Conservation (phyloP, 2,888 invertebrate species). For the Adelognathus sp. region DNA sequence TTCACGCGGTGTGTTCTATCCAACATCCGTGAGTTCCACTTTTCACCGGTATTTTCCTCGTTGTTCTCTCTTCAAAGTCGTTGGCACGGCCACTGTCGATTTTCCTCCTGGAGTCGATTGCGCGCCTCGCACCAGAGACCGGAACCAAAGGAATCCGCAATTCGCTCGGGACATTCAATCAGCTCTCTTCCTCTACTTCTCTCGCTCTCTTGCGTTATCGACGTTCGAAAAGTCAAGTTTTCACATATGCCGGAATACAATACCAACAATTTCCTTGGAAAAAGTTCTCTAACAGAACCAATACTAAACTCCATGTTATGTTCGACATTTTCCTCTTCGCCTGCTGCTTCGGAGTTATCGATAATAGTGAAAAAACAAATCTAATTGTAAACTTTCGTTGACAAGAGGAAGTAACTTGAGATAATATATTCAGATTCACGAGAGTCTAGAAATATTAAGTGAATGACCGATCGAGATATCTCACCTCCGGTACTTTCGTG, state of each 20-base stretch:
- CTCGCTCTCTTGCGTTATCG: conserved; percentile 24
- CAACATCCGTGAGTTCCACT: background rate
- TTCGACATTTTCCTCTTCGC: background rate
- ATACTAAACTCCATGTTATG: conserved; percentile 25
- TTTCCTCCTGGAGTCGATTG: conserved; percentile 40
- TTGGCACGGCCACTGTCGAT: conserved; percentile 43
- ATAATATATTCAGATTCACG: conserved; percentile 16
- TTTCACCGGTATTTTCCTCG: conserved; percentile 21
- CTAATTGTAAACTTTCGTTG: conserved; percentile 1
- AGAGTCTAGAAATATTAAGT: background rate
- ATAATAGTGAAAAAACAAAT: conserved; percentile 9
- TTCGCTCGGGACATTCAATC: conserved; percentile 38
- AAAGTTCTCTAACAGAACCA: conserved; percentile 47
- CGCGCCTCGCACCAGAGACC: background rate
- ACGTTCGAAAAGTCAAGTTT: conserved; percentile 47
- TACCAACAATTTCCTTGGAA: conserved; percentile 26
- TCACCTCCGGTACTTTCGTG: background rate
- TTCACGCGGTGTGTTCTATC: conserved; percentile 8
- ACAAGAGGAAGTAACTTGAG: background rate
- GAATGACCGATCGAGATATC: background rate
- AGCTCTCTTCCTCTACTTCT: background rate
- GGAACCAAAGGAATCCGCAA: conserved; percentile 44
- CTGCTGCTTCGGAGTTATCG: background rate
- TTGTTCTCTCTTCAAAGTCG: conserved; percentile 46
- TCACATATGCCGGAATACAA: conserved; percentile 36